Percentiles rank a stretch among this genome's conserved stretches.
Evolutionary conservation across 2,888 invertebrate genomes (phyloP).

Genomic region (Eilema griseolum): DNA sequence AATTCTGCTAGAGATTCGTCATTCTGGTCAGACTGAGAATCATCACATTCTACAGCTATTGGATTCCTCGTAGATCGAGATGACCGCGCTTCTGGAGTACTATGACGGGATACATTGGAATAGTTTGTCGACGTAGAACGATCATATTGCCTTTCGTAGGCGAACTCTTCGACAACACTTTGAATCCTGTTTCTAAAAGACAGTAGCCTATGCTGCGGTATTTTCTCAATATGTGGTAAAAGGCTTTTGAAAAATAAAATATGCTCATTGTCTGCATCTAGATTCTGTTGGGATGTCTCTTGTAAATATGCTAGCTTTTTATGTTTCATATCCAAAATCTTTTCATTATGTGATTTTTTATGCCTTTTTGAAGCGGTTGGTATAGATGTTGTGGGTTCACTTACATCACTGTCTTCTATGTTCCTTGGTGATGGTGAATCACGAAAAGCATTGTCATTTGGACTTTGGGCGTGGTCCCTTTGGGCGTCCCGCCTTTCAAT

Average conservation of each 20-base stretch:
- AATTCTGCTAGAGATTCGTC: too few relatives aligned
- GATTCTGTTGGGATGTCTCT: neutral
- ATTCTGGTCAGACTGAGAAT: too few relatives aligned
- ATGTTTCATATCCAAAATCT: neutral
- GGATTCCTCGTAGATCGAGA: too few relatives aligned
- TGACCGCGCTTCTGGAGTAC: too few relatives aligned
- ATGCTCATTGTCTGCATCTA: constrained; percentile 7
- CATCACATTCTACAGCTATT: too few relatives aligned
- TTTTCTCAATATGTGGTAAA: constrained; percentile 1
- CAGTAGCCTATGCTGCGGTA: constrained; percentile 1
- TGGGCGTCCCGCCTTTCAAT: neutral
- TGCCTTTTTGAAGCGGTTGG: neutral
- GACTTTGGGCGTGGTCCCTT: neutral
- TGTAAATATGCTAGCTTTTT: neutral
- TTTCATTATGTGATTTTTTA: neutral
- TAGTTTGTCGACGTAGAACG: too few relatives aligned
- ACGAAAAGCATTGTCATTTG: neutral
- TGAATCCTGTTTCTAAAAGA: constrained; percentile 12
- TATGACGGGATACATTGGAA: too few relatives aligned
- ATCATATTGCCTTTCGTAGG: too few relatives aligned
- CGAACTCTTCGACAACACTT: constrained; percentile 2
- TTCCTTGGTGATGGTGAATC: neutral
- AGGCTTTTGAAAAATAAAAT: constrained; percentile 11
- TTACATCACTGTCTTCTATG: neutral
- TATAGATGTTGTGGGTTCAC: neutral